Evolutionary conservation across 2,888 invertebrate genomes (phyloP).

Genomic region (Aphidoletes aphidimyza): DNA sequence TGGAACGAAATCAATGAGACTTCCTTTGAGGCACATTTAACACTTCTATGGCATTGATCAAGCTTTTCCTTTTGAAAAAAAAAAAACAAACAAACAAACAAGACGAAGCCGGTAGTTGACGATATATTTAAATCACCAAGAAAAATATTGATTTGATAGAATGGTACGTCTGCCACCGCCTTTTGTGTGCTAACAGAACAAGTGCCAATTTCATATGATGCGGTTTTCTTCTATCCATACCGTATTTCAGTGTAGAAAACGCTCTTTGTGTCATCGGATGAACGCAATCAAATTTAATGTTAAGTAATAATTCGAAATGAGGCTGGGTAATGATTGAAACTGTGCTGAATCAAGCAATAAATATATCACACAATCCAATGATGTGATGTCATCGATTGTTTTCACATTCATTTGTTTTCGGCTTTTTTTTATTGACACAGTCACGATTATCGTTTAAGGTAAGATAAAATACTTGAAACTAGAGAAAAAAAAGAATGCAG

Average conservation of each 20-base stretch:
- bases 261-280: constrained; percentile 39
- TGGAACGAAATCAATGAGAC: constrained; percentile 33
- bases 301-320: constrained; percentile 27
- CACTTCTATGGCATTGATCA: constrained; percentile 21
- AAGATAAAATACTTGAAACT: background rate
- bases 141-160: constrained; percentile 23
- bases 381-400: constrained; percentile 44
- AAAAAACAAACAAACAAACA: background rate
- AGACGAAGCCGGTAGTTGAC: background rate
- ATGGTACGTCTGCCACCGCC: no score
- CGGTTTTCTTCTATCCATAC: background rate
- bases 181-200: constrained; percentile 7
- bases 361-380: constrained; percentile 24
- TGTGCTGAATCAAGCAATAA: constrained; percentile 45
- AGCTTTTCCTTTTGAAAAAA: background rate
- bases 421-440: background rate
- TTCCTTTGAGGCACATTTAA: constrained; percentile 33
- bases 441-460: background rate
- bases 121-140: constrained; percentile 24
- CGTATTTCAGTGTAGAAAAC: no score
- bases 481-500: background rate
- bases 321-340: constrained; percentile 48
- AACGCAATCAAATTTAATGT: constrained; percentile 29
- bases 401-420: constrained; percentile 20
- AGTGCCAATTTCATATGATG: background rate